phyloP scores from a whole-genome alignment of 2,797 vertebrate genomes.

The Psittacula echo region DNA sequence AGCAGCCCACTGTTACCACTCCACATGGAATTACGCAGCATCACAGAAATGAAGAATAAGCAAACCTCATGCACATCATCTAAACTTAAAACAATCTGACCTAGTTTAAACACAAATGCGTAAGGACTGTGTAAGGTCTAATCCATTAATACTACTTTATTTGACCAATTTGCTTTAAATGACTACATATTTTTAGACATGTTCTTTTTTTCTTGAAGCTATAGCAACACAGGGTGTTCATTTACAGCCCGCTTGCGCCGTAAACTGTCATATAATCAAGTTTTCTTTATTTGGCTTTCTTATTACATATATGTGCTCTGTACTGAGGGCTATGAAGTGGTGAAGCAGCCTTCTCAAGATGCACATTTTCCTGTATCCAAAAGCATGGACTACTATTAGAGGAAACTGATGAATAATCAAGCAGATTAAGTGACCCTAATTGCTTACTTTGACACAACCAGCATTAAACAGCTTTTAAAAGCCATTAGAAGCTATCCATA shows the following conservation, averaged over 20 bases:
- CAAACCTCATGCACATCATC: background rate
- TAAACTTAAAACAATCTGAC: background rate
- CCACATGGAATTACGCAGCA: background rate
- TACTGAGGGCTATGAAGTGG: background rate
- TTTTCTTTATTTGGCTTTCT: background rate
- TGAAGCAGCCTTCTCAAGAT: background rate
- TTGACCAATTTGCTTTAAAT: background rate
- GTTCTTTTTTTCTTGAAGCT: background rate
- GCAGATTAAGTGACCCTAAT: conserved; percentile 44
- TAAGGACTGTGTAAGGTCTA: background rate
- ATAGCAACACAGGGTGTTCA: background rate
- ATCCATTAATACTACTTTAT: background rate
- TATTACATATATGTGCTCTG: background rate
- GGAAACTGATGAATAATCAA: conserved; percentile 26
- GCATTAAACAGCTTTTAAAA: conserved; percentile 51
- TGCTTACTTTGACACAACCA: conserved; percentile 39
- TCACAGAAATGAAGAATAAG: background rate
- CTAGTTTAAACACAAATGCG: background rate
- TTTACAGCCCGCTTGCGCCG: background rate
- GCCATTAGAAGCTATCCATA: conserved; percentile 25
- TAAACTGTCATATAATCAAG: background rate
- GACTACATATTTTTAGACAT: background rate
- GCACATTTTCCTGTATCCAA: background rate
- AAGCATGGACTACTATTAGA: background rate
- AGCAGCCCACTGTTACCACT: background rate